Conservation (phyloP, 2,888 invertebrate genomes). For the Yponomeuta sedellus region DNA sequence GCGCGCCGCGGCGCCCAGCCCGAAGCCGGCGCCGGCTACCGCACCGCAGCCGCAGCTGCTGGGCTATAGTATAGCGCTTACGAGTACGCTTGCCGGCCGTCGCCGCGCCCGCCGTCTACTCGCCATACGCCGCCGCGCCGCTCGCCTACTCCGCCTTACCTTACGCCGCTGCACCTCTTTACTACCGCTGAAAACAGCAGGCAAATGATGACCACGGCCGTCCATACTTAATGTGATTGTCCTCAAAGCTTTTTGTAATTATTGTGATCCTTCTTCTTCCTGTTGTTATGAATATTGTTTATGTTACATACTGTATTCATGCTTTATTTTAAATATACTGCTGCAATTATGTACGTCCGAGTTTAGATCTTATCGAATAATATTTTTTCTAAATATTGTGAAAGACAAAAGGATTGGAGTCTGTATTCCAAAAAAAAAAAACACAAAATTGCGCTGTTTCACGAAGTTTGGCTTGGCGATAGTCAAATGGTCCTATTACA, state of each 20-base stretch:
- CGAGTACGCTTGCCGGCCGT: slow-evolving; percentile 7
- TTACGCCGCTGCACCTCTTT: slow-evolving; percentile 13
- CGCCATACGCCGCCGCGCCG: slow-evolving; percentile 17
- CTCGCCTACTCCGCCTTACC: slow-evolving; percentile 16
- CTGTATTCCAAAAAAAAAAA: no score
- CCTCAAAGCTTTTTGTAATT: background rate
- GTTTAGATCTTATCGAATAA: no score
- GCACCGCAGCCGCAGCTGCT: slow-evolving; percentile 26
- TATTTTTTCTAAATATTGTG: no score
- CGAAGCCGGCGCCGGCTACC: slow-evolving; percentile 39
- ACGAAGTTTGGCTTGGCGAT: no score
- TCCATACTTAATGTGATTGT: background rate
- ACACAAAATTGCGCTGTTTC: no score
- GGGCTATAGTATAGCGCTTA: background rate
- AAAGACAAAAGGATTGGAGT: no score
- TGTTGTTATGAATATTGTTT: no score
- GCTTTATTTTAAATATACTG: no score
- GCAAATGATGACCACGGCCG: background rate
- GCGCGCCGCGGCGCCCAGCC: slow-evolving; percentile 64
- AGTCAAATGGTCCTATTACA: no score
- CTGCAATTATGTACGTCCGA: no score
- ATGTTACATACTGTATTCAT: no score
- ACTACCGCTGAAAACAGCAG: slow-evolving; percentile 15
- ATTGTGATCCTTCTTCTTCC: no score
- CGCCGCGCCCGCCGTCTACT: slow-evolving; percentile 14